A percentile compares a stretch with the other conserved stretches of the same genome.
Conservation (phyloP, 2,113 vertebrate species). For the Excalfactoria chinensis region DNA sequence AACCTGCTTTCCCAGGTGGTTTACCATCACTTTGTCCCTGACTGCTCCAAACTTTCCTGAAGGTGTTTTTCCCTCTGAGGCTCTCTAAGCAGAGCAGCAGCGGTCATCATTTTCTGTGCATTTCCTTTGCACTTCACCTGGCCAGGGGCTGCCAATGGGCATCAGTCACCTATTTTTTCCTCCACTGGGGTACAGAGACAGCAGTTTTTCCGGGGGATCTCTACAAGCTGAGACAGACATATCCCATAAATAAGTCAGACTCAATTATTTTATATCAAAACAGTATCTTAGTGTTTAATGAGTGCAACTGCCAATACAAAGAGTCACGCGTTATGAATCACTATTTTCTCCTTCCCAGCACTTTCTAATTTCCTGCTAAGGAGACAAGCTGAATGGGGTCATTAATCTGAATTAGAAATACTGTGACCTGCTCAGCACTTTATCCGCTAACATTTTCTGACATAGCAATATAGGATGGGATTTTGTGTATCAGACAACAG, state of each 20-base stretch:
- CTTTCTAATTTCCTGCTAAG: constrained; percentile 83
- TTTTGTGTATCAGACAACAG: neutral
- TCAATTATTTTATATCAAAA: constrained; percentile 80
- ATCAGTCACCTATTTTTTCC: neutral
- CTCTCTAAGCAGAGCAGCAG: neutral
- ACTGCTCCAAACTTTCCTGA: neutral
- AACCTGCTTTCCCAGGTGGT: neutral
- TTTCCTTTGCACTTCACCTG: neutral
- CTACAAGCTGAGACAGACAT: neutral
- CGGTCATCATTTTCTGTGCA: neutral
- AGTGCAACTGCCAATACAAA: constrained; percentile 76
- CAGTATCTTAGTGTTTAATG: constrained; percentile 77
- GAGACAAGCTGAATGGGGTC: constrained; percentile 77
- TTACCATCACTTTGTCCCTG: neutral
- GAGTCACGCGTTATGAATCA: constrained; percentile 70
- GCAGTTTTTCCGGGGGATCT: neutral
- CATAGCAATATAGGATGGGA: neutral
- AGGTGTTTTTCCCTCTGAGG: neutral
- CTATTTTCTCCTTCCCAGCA: constrained; percentile 72
- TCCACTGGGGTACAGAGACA: neutral
- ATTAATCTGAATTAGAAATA: constrained; percentile 85
- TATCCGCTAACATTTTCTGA: constrained; percentile 54
- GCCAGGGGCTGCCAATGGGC: neutral
- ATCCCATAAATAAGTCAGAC: constrained; percentile 70
- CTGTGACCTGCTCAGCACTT: constrained; percentile 71